phyloP scores from a whole-genome alignment of 1,140 invertebrate species.

The Drosophila murphyi region DNA sequence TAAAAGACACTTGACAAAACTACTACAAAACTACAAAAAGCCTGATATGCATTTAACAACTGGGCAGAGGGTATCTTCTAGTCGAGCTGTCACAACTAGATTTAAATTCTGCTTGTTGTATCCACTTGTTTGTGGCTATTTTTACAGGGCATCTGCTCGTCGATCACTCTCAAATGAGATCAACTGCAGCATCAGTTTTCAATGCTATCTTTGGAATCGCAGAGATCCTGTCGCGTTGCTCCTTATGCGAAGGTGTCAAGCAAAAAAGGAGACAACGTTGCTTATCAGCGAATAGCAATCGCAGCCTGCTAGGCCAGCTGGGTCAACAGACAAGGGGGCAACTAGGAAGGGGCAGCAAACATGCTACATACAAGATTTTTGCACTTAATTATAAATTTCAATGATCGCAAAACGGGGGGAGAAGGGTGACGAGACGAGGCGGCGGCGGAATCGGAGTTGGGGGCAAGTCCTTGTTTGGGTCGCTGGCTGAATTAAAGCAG shows the following conservation, averaged over 20 bases:
- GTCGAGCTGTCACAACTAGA: too few relatives aligned
- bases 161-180: not conserved
- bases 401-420: slow-evolving; percentile 46
- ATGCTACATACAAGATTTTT: slow-evolving; percentile 62
- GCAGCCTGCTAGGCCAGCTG: not conserved
- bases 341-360: slow-evolving; percentile 1
- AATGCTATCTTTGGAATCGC: slow-evolving; percentile 51
- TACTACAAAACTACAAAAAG: too few relatives aligned
- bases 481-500: slow-evolving; percentile 52
- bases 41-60: too few relatives aligned
- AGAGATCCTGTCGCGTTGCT: slow-evolving; percentile 42
- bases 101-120: too few relatives aligned
- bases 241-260: slow-evolving; percentile 10
- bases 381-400: slow-evolving; percentile 81
- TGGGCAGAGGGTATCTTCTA: too few relatives aligned
- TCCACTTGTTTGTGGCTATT: too few relatives aligned
- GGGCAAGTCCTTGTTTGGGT: slow-evolving; percentile 44
- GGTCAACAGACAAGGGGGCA: too few relatives aligned
- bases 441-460: not conserved
- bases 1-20: too few relatives aligned
- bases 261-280: slow-evolving; percentile 7
- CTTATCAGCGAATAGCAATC: slow-evolving; percentile 18
- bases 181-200: not conserved
- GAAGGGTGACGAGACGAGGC: slow-evolving; percentile 12
- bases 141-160: too few relatives aligned